Evolutionary conservation across 2,888 invertebrate genomes (phyloP).

Genomic region (Ophioninae sp.): DNA sequence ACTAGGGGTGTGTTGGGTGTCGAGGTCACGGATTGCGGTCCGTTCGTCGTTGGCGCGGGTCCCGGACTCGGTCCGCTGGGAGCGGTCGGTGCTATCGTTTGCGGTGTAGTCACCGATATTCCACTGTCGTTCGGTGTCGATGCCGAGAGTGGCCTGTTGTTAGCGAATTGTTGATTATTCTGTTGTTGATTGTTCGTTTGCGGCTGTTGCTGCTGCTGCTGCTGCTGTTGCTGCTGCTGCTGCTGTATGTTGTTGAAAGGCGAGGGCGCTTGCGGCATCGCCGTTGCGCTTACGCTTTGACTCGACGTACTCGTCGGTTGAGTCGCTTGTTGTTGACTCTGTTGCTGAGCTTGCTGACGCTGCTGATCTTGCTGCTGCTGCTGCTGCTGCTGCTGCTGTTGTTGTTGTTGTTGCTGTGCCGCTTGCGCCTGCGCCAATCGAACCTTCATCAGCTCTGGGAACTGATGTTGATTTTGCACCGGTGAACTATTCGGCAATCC

Average conservation of each 20-base stretch:
- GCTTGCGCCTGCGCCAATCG: conserved; percentile 81
- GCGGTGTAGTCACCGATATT: conserved; percentile 82
- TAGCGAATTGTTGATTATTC: conserved; percentile 78
- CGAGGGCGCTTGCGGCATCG: conserved; percentile 82
- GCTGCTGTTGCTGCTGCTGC: conserved; percentile 71
- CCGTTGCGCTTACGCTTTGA: conserved; percentile 73
- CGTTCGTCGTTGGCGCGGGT: conserved; percentile 76
- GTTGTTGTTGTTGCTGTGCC: conserved; percentile 55
- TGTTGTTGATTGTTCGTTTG: conserved; percentile 77
- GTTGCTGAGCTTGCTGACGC: conserved; percentile 79
- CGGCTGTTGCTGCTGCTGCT: conserved; percentile 66
- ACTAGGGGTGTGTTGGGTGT: conserved; percentile 79
- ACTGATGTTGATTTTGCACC: conserved; percentile 82
- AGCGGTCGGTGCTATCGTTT: conserved; percentile 79
- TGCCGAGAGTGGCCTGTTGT: conserved; percentile 78
- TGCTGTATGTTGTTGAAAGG: conserved; percentile 82
- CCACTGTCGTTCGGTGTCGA: conserved; percentile 77
- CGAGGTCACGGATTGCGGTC: conserved; percentile 79
- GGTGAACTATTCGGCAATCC: conserved; percentile 81
- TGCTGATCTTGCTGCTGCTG: conserved; percentile 68
- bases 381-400: conserved; percentile 67
- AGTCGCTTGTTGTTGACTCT: conserved; percentile 68
- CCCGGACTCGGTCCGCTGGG: conserved; percentile 78
- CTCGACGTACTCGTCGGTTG: conserved; percentile 78
- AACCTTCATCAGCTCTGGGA: conserved; percentile 85